Evolutionary conservation across 2,888 invertebrate species (phyloP), one percentile per base, ranked within the genome.

Genomic region (Pantelozetes paolii): DNA sequence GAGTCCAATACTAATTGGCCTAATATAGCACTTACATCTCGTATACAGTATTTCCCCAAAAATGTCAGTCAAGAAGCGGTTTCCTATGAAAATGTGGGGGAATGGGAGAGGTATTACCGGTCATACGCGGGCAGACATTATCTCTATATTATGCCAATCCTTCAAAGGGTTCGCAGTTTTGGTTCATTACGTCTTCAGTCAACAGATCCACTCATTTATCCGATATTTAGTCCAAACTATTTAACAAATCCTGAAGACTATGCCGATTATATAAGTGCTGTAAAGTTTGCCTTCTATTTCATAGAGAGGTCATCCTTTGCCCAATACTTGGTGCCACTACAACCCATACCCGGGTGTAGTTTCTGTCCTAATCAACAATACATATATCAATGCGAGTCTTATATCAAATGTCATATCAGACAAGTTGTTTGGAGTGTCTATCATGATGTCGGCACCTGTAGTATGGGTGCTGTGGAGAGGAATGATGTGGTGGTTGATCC

Each of bases 261-360:
- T 6, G 40, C n/a, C 3, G 73, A 73, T 32, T 23, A 26, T 13
- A 11, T 42, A n/a, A 69, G 42, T 23, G n/a, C 40, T 11, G 13
- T 69, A 2, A 36, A 73, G n/a, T 26, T 28, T n/a, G 18, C 26
- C 2, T 26, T 69, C 23, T 69, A 67, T n/a, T 2, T 50, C 1
- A 18, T 18, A 13, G 45, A 69, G n/a, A 18, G 11, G 23, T n/a
- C 67, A 8, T 20, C 64, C 18, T 26, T 73, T 23, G 18, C 73
- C 0, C 40, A 48, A n/a, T 28, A 73, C 26, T 15, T 67, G 15
- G 18, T 8, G 9, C 40, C 42, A n/a, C 15, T 2, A 9, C 26
- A 9, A 13, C 73, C 73, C 11, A 73, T 73, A 8, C 73, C 73
- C 1, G 69, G 69, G 15, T 73, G 73, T 69, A 9, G 20, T 23